Base-by-base conservation (phyloP, 2,888 invertebrate genomes). In the Bugula neritina region DNA sequence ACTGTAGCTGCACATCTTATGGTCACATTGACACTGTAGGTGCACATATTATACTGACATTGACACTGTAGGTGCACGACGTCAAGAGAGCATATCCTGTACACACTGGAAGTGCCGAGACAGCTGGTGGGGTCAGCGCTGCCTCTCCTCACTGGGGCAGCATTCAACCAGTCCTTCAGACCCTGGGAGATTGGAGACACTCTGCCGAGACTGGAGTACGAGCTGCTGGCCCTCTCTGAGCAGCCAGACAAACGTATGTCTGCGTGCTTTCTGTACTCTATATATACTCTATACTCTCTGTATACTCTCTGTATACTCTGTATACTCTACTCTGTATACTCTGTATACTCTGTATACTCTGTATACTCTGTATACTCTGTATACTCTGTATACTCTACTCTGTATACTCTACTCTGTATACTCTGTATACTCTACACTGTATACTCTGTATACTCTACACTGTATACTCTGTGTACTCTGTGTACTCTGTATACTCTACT, bases 161-260 rank as follows among this genome's bases (percentile, higher is more conserved):
- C 52, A 2, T 54, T 54, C 17, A 43, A 52, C 52, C 70, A 35
- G 70, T 54, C 54, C 2, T 70, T 70, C 52, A 17, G 52, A 52
- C 43, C 70, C 5, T 70, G 70, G 70, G 70, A 70, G 70, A 70
- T 70, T 25, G 35, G 25, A n/a, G 70, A 70, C 23, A 29, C 3
- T 3, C 23, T 54, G 52, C 52, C 43, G 5, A 43, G 31, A 31
- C 35, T 70, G 23, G 54, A 70, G 70, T 70, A 54, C 29, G 70
- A 70, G 23, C 70, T 70, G 5, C 17, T 43, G 13, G 17, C n/a
- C 17, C 35, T 70, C 23, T 3, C n/a, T 23, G 70, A 70, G 52
- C 70, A 54, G 52, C 70, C 70, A 2, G 63, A 63, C 3, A 63
- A 63, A 31, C 27, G 63, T 63, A 27, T 31, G 63, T 31, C 2